Evolutionary conservation across 2,797 vertebrate genomes (phyloP).

Genomic region (Telmatherina bonti): DNA sequence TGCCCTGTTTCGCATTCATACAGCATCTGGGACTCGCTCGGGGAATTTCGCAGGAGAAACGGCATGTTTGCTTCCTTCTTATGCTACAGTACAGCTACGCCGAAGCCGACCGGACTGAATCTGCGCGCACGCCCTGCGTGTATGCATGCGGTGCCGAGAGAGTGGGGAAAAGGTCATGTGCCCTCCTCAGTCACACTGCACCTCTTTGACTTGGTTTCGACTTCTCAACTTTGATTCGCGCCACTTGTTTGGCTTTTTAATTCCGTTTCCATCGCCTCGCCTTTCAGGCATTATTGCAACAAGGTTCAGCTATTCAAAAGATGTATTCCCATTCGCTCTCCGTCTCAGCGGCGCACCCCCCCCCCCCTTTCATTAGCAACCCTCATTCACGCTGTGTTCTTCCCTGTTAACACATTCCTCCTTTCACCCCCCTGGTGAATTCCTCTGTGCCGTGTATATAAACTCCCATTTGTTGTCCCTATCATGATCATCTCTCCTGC

Average conservation of each 20-base stretch:
- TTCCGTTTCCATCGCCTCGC: constrained; percentile 21
- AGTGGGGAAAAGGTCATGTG: not conserved
- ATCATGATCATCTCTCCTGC: constrained; percentile 53
- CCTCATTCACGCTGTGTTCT: constrained; percentile 51
- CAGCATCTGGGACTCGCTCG: constrained; percentile 24
- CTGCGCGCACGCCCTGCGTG: constrained; percentile 6
- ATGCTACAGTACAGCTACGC: constrained; percentile 17
- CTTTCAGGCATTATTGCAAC: constrained; percentile 48
- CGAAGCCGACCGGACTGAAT: constrained; percentile 8
- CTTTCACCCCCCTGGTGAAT: constrained; percentile 43
- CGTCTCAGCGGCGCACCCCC: constrained; percentile 32
- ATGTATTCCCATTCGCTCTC: constrained; percentile 32
- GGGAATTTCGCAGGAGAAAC: constrained; percentile 44
- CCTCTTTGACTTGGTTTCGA: constrained; percentile 18
- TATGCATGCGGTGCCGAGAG: not conserved
- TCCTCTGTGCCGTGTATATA: constrained; percentile 52
- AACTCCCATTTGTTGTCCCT: constrained; percentile 61
- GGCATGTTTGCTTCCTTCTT: constrained; percentile 29
- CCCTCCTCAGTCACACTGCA: constrained; percentile 6
- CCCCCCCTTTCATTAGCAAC: constrained; percentile 56
- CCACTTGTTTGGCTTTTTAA: constrained; percentile 41
- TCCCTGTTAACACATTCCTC: constrained; percentile 57
- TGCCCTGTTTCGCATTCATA: constrained; percentile 56
- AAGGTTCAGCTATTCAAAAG: constrained; percentile 44
- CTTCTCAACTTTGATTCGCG: constrained; percentile 29